Evolutionary conservation across 2,888 invertebrate genomes (phyloP), one percentile per base, ranked within the genome.

Genomic region (Muscina levida): DNA sequence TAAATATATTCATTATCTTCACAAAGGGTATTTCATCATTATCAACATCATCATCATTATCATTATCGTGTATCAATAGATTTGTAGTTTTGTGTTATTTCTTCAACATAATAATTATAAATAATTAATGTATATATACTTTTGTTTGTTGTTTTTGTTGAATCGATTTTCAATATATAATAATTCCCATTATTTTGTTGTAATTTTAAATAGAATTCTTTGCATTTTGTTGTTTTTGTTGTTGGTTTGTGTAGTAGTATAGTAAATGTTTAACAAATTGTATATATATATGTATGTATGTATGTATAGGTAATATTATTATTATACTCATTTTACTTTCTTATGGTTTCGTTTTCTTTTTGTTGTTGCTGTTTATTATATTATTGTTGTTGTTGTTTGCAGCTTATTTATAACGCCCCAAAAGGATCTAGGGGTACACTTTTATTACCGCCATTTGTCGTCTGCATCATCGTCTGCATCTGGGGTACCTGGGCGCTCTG

Each of bases 351-450:
- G 31, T 53, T 74, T 48, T 17, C 10, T 39, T 5, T 39, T 72
- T 77, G 31, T 24, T 46, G 48, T 48, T 65, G 46, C 65, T 57
- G 56, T 77, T 13, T 71, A 15, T 53, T 19, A 31, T 72, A 26
- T 56, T 68, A 22, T 73, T 57, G 42, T 59, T 78, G 24, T 57
- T 68, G 42, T 39, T 42, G 10, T 15, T 59, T 26, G 26, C 53
- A 26, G 39, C 8, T 74, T 78, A 82, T 85, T 91, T 91, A 91
- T 89, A 91, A 89, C 86, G 92, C 92, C 86, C 92, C 92, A 86
- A 92, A 92, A 80, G 92, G 92, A 90, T 92, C 92, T 82, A 92
- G 88, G 85, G 92, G 91, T 82, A 92, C 90, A 86, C 89, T 91
- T 87, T 92, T 92, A 88, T 90, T 88, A 87, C 84, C 84, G 57